A percentile compares a stretch with the other conserved stretches of the same genome.
Evolutionary conservation across 2,888 invertebrate species (phyloP).

Genomic region (Gisinianus flammeolus): DNA sequence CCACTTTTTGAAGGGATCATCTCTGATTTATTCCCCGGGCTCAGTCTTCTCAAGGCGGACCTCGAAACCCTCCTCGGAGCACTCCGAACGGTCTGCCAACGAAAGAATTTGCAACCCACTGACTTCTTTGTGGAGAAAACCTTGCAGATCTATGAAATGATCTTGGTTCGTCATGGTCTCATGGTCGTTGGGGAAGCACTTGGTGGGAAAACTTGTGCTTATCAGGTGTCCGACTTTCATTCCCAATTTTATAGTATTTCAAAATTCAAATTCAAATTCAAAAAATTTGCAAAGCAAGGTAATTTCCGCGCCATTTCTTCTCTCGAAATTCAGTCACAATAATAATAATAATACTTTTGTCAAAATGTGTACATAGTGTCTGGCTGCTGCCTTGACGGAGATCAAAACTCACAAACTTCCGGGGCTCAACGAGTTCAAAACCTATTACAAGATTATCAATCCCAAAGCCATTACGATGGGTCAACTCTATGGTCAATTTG

Average conservation of each 20-base stretch:
- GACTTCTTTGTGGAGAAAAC: constrained; percentile 89
- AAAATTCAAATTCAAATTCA: no score
- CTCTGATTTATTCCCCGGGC: constrained; percentile 87
- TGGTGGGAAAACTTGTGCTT: constrained; percentile 96
- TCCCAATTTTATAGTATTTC: no score
- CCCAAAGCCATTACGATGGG: constrained; percentile 95
- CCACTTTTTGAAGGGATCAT: constrained; percentile 89
- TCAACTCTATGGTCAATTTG: constrained; percentile 80
- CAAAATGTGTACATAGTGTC: no score
- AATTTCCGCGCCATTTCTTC: no score
- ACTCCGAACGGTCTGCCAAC: constrained; percentile 69
- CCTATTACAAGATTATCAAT: constrained; percentile 77
- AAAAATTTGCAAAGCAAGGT: no score
- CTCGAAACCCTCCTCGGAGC: constrained; percentile 78
- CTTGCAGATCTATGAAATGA: constrained; percentile 91
- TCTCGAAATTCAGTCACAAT: no score
- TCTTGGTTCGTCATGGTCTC: constrained; percentile 89
- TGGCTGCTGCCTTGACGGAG: background rate
- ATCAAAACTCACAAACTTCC: constrained; percentile 61
- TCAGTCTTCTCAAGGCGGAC: constrained; percentile 78
- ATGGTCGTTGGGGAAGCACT: constrained; percentile 92
- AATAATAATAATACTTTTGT: no score
- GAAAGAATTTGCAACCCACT: constrained; percentile 81
- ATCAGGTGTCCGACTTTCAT: no score
- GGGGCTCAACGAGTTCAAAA: constrained; percentile 65